A percentile compares a stretch with the other conserved stretches of the same genome.
phyloP scores from a whole-genome alignment of 2,797 vertebrate genomes.

The Falco biarmicus region DNA sequence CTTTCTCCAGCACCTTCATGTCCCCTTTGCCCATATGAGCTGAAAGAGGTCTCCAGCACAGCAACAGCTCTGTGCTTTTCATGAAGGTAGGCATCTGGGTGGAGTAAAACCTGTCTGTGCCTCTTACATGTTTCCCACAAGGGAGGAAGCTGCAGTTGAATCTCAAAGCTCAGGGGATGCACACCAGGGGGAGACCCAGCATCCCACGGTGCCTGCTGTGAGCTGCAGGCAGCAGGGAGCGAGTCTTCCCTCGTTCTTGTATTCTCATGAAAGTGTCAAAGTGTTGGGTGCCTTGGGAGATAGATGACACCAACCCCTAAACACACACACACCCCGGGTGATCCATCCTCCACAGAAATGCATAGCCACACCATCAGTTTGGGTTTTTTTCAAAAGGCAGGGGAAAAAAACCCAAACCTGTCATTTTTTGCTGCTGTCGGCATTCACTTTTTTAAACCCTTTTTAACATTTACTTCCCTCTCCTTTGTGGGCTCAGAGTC shows the following conservation, averaged over 20 bases:
- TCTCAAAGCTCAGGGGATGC: background rate
- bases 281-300: background rate
- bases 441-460: background rate
- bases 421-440: background rate
- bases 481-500: background rate
- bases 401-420: too few relatives aligned
- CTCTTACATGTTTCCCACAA: background rate
- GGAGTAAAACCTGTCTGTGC: background rate
- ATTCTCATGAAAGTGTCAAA: background rate
- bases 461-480: background rate
- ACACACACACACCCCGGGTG: too few relatives aligned
- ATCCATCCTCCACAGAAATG: background rate
- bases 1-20: background rate
- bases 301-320: background rate
- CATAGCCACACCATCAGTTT: fast-evolving
- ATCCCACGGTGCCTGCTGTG: background rate
- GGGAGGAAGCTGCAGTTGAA: background rate
- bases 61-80: background rate
- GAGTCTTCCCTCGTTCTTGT: background rate
- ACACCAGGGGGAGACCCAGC: fast-evolving
- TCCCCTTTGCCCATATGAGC: background rate
- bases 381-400: background rate
- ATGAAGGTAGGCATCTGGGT: background rate
- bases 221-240: background rate
- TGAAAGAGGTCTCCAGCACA: background rate